phyloP scores from a whole-genome alignment of 1,140 invertebrate genomes.

The Phortica variegata region DNA sequence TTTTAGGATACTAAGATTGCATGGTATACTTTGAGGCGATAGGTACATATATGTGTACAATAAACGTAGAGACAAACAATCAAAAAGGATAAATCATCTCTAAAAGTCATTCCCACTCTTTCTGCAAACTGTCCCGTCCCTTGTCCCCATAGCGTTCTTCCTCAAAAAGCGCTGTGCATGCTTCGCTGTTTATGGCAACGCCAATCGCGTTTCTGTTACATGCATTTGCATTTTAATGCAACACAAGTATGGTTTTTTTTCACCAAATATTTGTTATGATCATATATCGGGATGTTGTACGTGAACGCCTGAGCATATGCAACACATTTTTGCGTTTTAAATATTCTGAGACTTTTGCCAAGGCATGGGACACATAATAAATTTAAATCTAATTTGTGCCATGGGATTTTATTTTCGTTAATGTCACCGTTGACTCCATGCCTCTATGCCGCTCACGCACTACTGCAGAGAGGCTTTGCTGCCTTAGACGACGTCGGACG shows the following conservation, averaged over 20 bases:
- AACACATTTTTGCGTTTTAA: neutral
- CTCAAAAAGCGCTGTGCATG: conserved; percentile 15
- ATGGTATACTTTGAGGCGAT: conserved; percentile 1
- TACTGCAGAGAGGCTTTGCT: too few species aligned
- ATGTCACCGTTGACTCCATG: too few species aligned
- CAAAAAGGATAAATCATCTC: conserved; percentile 9
- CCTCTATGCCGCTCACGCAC: too few species aligned
- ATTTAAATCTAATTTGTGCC: conserved; percentile 42
- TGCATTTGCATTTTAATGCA: conserved; percentile 30
- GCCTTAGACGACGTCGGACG: too few species aligned
- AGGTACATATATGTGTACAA: conserved; percentile 1
- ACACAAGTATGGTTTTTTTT: too few species aligned
- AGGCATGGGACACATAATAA: neutral
- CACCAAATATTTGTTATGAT: too few species aligned
- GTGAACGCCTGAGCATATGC: conserved; percentile 17
- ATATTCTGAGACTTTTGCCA: neutral
- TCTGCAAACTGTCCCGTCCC: conserved; percentile 6
- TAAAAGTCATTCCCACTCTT: conserved; percentile 38
- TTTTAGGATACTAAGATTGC: too few species aligned
- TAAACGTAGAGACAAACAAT: neutral
- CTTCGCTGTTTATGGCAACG: conserved; percentile 30
- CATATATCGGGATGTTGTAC: conserved; percentile 16
- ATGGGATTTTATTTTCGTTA: too few species aligned
- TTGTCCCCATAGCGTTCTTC: too few species aligned
- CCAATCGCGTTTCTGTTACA: conserved; percentile 45